A percentile compares a stretch with the other conserved stretches of the same genome.
Conservation (phyloP, 2,888 invertebrate genomes). For the Acanthosepion esculentum region DNA sequence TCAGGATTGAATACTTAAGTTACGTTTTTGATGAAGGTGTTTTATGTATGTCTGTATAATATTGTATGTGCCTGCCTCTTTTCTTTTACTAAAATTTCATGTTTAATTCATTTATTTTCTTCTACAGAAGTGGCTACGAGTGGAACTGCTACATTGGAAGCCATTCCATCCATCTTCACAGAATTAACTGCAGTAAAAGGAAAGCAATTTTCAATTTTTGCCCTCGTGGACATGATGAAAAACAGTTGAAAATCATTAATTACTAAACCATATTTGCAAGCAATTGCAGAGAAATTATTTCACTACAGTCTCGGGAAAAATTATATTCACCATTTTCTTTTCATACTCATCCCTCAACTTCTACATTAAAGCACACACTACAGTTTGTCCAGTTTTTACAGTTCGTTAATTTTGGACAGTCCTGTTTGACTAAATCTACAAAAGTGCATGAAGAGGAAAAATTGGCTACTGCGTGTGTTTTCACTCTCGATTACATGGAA, state of each 20-base stretch:
- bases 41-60: not conserved
- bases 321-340: no score
- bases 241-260: not conserved
- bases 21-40: not conserved
- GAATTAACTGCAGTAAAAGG: not conserved
- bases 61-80: not conserved
- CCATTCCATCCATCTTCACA: not conserved
- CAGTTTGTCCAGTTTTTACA: no score
- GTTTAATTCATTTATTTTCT: not conserved
- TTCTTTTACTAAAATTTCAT: not conserved
- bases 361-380: no score
- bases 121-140: not conserved
- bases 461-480: no score
- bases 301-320: no score
- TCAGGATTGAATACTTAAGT: not conserved
- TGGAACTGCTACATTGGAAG: not conserved
- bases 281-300: no score
- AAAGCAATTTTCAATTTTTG: not conserved
- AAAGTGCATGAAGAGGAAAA: no score
- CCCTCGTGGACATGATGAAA: not conserved
- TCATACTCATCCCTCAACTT: no score
- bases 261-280: not conserved
- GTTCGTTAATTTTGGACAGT: no score
- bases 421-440: no score
- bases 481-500: no score